phyloP scores from a whole-genome alignment of 2,888 invertebrate species.

The Drosophila paranaensis region DNA sequence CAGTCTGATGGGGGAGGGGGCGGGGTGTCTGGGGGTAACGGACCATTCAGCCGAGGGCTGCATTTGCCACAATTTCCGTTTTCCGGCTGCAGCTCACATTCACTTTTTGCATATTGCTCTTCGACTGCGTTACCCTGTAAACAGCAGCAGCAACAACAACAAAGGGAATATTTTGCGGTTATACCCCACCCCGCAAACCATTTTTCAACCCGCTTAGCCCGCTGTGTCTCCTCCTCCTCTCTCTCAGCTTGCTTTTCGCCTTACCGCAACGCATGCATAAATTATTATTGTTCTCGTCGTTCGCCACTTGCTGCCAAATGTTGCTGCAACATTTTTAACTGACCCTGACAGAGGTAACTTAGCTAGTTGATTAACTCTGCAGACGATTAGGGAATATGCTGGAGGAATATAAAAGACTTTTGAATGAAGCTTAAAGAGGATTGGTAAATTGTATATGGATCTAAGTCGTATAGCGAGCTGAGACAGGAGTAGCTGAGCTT shows the following conservation, averaged over 20 bases:
- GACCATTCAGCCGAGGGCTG: constrained; percentile 23
- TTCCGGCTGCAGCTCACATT: constrained; percentile 78
- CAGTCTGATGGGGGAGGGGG: background rate
- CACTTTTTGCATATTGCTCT: constrained; percentile 68
- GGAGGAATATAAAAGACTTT: background rate
- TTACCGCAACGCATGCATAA: constrained; percentile 77
- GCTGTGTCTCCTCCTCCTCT: background rate
- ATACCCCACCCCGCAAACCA: constrained; percentile 52
- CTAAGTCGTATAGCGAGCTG: no score
- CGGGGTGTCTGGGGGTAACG: background rate
- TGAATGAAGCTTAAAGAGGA: background rate
- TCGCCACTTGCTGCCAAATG: constrained; percentile 78
- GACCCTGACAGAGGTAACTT: constrained; percentile 12
- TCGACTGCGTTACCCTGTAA: constrained; percentile 42
- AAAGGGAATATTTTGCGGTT: constrained; percentile 71
- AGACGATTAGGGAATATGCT: no score
- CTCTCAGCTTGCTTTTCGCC: constrained; percentile 33
- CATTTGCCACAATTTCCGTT: constrained; percentile 77
- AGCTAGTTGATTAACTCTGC: background rate
- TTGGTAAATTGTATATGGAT: no score
- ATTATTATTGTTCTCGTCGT: constrained; percentile 72
- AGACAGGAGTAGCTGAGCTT: no score
- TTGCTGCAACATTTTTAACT: constrained; percentile 47
- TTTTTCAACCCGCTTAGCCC: constrained; percentile 20
- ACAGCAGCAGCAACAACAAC: constrained; percentile 40